Base-by-base conservation (phyloP, 2,888 invertebrate species). In the Ophion slaviceki region DNA sequence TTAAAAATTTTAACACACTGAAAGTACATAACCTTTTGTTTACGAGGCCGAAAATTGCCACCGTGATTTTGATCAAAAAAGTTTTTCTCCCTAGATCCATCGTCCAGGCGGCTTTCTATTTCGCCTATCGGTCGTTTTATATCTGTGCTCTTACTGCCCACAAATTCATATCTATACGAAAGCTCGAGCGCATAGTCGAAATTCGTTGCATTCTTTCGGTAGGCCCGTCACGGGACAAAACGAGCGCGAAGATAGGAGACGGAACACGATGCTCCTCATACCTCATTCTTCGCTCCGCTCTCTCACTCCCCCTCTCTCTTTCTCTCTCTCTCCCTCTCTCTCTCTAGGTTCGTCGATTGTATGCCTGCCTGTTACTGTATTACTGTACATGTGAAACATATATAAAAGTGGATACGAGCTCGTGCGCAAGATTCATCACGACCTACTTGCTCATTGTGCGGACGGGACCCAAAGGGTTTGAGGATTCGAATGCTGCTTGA, bases 361-460 rank as follows among this genome's bases (percentile, higher is more conserved):
- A 53, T 66, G 8, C 32, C 47, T n/a, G 17, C 53, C 47, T 61
- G n/a, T 64, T 32, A 53, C 40, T 4, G 17, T 36, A 57, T 45
- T 36, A 77, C 76, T 67, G 20, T 67, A 71, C 17, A 36, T 36
- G 36, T 57, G 53, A n/a, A 32, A 53, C 59, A 24, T n/a, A n/a
- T 32, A 64, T 59, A 75, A 59, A 64, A 64, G 47, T 75, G n/a
- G 68, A 61, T 68, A 68, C 17, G 59, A 62, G 32, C 70, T 76
- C 81, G 61, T 67, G 83, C 67, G 72, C 61, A 59, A 32, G 59
- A 75, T 76, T 84, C 80, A 64, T 79, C 70, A 70, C 70, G 84
- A 84, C 84, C 84, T 80, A 84, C 76, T 84, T 84, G 76, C 66
- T 71, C 80, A 20, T 61, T 40, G 80, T 57, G 64, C 14, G 66